phyloP scores from a whole-genome alignment of 2,888 invertebrate genomes.

The Odontocerum albicorne region DNA sequence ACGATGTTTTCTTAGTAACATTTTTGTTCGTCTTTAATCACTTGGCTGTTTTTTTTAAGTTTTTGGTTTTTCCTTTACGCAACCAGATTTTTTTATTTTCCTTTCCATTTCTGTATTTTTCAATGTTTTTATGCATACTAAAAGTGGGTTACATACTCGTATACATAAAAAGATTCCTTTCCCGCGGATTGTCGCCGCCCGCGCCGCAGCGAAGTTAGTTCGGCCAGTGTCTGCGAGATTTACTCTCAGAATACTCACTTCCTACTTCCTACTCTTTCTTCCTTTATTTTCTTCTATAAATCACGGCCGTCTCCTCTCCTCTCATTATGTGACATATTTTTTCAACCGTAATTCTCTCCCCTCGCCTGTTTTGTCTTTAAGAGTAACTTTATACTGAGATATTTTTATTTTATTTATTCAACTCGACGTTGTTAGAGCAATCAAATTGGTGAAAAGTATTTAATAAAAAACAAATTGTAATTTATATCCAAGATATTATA shows the following conservation, averaged over 20 bases:
- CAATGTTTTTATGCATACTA: conserved; percentile 2
- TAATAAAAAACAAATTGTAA: no score
- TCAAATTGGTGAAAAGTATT: no score
- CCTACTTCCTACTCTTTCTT: not conserved
- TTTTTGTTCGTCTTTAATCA: no score
- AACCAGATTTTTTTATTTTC: not conserved
- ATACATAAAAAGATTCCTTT: conserved; percentile 1
- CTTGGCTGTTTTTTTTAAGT: no score
- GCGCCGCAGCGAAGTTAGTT: no score
- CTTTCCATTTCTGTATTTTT: not conserved
- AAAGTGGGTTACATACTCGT: not conserved
- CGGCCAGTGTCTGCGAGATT: no score
- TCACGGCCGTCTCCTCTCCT: not conserved
- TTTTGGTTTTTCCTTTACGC: not conserved
- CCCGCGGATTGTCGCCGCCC: not conserved
- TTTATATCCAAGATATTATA: no score
- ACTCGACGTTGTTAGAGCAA: no score
- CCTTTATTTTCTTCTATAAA: not conserved
- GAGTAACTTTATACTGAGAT: no score
- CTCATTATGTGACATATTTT: not conserved
- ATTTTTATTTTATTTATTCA: no score
- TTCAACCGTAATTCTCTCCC: not conserved
- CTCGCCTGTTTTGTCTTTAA: no score
- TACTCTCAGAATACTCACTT: not conserved
- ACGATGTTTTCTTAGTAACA: no score